Evolutionary conservation across 2,797 vertebrate genomes (phyloP).

Genomic region (Rousettus madagascariensis): DNA sequence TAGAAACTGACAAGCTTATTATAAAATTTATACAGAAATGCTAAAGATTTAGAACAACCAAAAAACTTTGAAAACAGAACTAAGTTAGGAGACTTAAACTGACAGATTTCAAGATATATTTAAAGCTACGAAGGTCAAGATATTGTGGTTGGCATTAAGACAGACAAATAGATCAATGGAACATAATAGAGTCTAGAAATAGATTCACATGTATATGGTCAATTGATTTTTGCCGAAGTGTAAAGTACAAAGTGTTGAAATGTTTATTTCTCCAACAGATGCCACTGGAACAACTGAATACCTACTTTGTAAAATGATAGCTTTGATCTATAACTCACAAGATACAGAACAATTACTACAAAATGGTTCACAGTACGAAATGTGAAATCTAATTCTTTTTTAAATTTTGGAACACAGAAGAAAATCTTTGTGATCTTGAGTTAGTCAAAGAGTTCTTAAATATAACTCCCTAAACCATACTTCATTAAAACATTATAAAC

Average conservation of each 20-base stretch:
- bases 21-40: background rate
- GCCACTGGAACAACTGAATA: background rate
- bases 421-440: background rate
- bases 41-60: background rate
- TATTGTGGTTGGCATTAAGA: background rate
- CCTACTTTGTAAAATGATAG: background rate
- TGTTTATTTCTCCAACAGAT: slow-evolving; percentile 8
- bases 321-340: background rate
- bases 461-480: background rate
- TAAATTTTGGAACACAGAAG: background rate
- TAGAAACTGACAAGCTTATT: background rate
- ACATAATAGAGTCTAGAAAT: slow-evolving; percentile 45
- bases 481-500: background rate
- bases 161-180: background rate
- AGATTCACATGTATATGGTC: background rate
- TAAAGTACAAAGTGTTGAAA: background rate
- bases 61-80: background rate
- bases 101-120: background rate
- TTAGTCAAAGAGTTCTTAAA: background rate
- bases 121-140: background rate
- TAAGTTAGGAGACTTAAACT: background rate
- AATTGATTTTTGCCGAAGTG: slow-evolving; percentile 24
- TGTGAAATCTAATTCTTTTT: background rate
- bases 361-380: background rate
- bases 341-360: background rate